Percentiles rank a stretch among this genome's conserved stretches.
Evolutionary conservation across 2,888 invertebrate species (phyloP).

Genomic region (Drosophila falleni): DNA sequence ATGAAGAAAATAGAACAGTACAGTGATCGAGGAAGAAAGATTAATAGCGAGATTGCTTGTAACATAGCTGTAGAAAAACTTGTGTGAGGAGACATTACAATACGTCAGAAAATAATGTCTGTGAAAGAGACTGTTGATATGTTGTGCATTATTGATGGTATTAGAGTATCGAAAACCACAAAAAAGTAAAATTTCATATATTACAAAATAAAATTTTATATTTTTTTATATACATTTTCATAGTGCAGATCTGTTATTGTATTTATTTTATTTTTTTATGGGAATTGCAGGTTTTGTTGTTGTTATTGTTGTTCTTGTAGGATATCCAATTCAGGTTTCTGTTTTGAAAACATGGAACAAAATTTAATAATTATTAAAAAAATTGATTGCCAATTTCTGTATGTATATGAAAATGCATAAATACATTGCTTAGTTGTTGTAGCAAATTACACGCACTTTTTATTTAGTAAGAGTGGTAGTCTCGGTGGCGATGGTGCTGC

Average conservation of each 20-base stretch:
- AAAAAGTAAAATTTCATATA: background rate
- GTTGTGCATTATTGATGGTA: background rate
- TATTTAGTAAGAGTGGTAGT: constrained; percentile 14
- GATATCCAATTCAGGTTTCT: constrained; percentile 51
- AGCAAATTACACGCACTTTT: constrained; percentile 70
- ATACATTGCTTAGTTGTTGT: constrained; percentile 62
- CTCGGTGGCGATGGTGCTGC: constrained; percentile 35
- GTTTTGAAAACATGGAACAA: constrained; percentile 50
- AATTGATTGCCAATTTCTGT: constrained; percentile 20
- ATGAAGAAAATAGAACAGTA: background rate
- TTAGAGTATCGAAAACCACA: constrained; percentile 3
- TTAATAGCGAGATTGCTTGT: background rate
- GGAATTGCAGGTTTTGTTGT: constrained; percentile 16
- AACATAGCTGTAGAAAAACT: background rate
- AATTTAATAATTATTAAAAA: constrained; percentile 40
- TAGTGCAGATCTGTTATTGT: background rate
- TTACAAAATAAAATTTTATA: background rate
- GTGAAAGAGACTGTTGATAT: background rate
- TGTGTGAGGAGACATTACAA: background rate
- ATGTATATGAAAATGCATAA: constrained; percentile 1
- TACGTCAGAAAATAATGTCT: background rate
- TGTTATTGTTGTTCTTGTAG: constrained; percentile 35
- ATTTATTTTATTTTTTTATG: background rate
- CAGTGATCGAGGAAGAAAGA: background rate
- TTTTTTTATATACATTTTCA: constrained; percentile 5